phyloP scores from a whole-genome alignment of 2,797 vertebrate genomes.

The Halcyon chelicuti region DNA sequence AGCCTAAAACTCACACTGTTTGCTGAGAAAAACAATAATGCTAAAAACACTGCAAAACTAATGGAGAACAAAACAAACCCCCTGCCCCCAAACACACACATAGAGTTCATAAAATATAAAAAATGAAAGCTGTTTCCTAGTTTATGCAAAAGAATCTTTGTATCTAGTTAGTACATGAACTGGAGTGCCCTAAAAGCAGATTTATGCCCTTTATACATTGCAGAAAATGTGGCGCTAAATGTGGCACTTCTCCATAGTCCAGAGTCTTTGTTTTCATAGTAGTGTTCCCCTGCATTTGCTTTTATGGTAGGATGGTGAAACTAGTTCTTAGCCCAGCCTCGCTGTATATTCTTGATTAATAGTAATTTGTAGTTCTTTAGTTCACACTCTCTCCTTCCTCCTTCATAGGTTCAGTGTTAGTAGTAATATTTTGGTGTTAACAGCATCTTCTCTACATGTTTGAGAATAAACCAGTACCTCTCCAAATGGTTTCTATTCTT shows the following conservation, averaged over 20 bases:
- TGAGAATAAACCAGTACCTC: neutral
- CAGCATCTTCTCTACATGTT: rapidly evolving
- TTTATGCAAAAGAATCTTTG: neutral
- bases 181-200: neutral
- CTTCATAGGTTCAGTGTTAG: neutral
- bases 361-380: neutral
- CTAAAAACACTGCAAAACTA: neutral
- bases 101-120: neutral
- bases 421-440: neutral
- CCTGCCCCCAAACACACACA: rapidly evolving
- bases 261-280: neutral
- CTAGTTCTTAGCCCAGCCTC: neutral
- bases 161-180: neutral
- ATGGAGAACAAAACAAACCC: neutral
- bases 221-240: neutral
- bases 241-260: neutral
- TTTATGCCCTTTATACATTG: neutral
- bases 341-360: neutral
- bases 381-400: neutral
- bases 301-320: neutral
- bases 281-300: neutral
- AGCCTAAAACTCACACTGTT: neutral
- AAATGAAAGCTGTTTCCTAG: neutral
- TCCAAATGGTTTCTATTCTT: neutral
- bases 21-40: neutral